Conservation (phyloP, 2,113 vertebrate genomes). For the Rhagologus leucostigma region DNA sequence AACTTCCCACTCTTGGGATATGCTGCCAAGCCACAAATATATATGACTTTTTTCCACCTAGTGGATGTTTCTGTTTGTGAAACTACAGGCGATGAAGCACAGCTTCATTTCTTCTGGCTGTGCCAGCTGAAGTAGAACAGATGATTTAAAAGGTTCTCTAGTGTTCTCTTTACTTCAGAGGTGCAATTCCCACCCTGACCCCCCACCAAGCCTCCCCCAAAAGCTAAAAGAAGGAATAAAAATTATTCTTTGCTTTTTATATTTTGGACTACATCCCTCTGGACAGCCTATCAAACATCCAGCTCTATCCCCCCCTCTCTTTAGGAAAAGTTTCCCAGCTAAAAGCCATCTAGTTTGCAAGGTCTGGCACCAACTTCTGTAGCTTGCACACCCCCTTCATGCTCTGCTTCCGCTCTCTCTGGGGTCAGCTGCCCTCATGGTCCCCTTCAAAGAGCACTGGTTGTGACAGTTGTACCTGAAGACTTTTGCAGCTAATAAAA, state of each 20-base stretch:
- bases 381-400: background rate
- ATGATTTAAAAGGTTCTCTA: background rate
- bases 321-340: background rate
- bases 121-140: background rate
- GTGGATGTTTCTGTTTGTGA: background rate
- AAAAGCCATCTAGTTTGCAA: background rate
- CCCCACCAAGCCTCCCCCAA: background rate
- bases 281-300: background rate
- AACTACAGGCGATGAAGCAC: background rate
- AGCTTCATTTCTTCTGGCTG: background rate
- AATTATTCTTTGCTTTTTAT: background rate
- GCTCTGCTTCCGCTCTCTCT: fast-evolving
- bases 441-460: background rate
- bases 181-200: background rate
- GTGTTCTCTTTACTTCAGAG: background rate
- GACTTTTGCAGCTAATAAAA: background rate
- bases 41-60: background rate
- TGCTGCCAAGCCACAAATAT: background rate
- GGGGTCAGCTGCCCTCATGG: background rate
- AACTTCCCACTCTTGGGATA: background rate
- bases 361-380: background rate
- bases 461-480: background rate
- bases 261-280: background rate
- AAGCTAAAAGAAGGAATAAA: background rate
- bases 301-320: background rate